Conservation (phyloP, 2,888 invertebrate genomes). For the Polymixis lichenea region DNA sequence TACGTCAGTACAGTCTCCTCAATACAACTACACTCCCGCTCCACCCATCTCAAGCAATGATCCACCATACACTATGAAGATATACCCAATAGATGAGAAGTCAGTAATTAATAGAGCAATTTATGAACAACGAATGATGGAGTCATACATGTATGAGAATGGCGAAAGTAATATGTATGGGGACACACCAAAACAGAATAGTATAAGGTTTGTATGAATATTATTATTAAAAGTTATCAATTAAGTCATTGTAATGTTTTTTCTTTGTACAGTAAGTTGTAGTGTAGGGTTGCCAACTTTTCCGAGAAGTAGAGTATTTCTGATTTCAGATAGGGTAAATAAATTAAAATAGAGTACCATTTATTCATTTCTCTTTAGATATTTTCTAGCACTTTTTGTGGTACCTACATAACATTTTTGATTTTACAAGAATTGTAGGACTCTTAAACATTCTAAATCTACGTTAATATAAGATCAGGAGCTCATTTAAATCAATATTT, state of each 20-base stretch:
- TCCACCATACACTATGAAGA: constrained; percentile 79
- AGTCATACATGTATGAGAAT: constrained; percentile 82
- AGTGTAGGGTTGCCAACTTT: neutral
- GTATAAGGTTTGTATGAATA: constrained; percentile 79
- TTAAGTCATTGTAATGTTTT: constrained; percentile 4
- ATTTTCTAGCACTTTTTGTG: no score
- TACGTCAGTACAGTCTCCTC: constrained; percentile 76
- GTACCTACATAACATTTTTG: no score
- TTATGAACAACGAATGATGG: constrained; percentile 79
- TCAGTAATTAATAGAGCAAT: constrained; percentile 77
- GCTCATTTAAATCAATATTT: no score
- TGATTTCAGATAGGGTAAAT: no score
- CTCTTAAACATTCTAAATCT: no score
- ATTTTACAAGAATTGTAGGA: no score
- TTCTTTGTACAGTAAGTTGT: neutral
- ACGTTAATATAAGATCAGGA: no score
- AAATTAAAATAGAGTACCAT: no score
- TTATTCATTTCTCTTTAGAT: no score
- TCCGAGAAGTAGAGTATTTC: no score
- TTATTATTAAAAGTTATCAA: neutral
- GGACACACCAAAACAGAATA: constrained; percentile 82
- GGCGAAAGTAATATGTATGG: constrained; percentile 79
- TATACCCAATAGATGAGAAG: constrained; percentile 85
- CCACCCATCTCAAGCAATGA: constrained; percentile 61
- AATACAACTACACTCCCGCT: constrained; percentile 60